Conservation (phyloP, 2,113 vertebrate species). For the Stegostoma tigrinum region DNA sequence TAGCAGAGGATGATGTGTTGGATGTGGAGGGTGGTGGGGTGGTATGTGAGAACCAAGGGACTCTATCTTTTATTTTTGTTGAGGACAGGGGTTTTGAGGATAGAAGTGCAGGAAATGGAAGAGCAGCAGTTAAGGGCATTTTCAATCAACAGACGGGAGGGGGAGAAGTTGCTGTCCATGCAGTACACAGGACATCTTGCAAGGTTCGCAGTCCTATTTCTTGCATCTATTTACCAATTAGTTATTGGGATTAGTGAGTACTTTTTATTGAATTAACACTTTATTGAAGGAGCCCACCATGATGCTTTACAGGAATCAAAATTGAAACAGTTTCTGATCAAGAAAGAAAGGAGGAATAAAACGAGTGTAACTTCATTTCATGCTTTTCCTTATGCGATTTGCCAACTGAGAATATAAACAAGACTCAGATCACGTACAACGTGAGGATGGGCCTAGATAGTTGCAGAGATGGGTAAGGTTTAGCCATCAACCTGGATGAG, state of each 20-base stretch:
- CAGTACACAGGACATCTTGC: not conserved
- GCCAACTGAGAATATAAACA: not conserved
- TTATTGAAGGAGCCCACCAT: not conserved
- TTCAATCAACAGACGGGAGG: too few relatives aligned
- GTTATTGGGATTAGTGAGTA: not conserved
- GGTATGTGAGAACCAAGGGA: too few relatives aligned
- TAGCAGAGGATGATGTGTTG: too few relatives aligned
- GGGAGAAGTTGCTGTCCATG: too few relatives aligned
- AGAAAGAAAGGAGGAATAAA: not conserved
- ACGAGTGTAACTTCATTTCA: not conserved
- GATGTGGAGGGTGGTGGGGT: too few relatives aligned
- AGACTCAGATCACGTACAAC: not conserved
- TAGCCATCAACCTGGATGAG: not conserved
- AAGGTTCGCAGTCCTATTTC: not conserved
- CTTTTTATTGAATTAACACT: not conserved
- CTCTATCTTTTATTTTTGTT: too few relatives aligned
- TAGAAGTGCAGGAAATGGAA: too few relatives aligned
- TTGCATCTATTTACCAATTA: not conserved
- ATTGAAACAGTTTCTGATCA: not conserved
- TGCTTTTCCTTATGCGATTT: not conserved
- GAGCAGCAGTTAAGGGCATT: too few relatives aligned
- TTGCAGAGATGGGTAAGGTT: not conserved
- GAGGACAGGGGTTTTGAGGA: too few relatives aligned
- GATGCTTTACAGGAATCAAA: not conserved
- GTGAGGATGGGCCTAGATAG: not conserved